A percentile compares a stretch with the other conserved stretches of the same genome.
phyloP scores from a whole-genome alignment of 2,888 invertebrate genomes.

The Dryadula phaetusa region DNA sequence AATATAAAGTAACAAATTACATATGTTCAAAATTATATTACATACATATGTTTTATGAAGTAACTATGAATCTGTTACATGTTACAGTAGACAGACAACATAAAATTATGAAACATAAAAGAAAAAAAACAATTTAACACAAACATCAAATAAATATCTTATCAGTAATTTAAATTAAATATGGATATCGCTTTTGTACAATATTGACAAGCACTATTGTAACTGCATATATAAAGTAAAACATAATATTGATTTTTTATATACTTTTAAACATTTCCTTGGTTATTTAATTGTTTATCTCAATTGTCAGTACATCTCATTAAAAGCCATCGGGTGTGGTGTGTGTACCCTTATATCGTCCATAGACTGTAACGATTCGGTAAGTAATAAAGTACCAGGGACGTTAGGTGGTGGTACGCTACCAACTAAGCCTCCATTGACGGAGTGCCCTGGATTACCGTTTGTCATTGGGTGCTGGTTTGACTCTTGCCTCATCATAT shows the following conservation, averaged over 20 bases:
- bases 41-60: background rate
- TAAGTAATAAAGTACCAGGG: slow-evolving; percentile 58
- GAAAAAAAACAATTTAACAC: background rate
- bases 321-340: slow-evolving; percentile 70
- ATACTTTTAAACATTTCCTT: background rate
- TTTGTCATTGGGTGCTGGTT: slow-evolving; percentile 56
- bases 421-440: slow-evolving; percentile 58
- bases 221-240: background rate
- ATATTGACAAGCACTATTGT: background rate
- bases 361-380: slow-evolving; percentile 66
- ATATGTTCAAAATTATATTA: background rate
- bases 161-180: background rate
- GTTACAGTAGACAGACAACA: background rate
- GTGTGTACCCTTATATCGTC: slow-evolving; percentile 74
- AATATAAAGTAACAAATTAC: slow-evolving; percentile 18
- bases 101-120: slow-evolving; percentile 13
- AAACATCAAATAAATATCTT: background rate
- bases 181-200: background rate
- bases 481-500: slow-evolving; percentile 93
- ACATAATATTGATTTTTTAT: background rate
- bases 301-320: slow-evolving; percentile 69
- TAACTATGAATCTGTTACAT: background rate
- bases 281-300: background rate
- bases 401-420: slow-evolving; percentile 52
- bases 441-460: slow-evolving; percentile 56